Evolutionary conservation across 1,140 invertebrate species (phyloP), one percentile per base, ranked within the genome.

Genomic region (Bombus picipes): DNA sequence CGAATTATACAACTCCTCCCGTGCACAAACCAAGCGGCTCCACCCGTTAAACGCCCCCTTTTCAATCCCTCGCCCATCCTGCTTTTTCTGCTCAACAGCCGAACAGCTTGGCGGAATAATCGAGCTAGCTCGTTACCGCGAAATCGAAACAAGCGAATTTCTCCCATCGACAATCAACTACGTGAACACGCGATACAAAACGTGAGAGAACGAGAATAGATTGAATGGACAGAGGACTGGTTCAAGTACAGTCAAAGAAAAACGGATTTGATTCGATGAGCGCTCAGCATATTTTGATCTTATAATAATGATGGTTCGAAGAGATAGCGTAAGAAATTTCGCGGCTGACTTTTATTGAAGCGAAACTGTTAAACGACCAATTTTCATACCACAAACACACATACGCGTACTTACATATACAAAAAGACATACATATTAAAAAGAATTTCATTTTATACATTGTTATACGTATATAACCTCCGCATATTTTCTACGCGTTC

Each of bases 1-100:
- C 88, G 87, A 92, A 92, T 92, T 92, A 92, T 92, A 87, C 87
- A 86, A 53, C 82, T 88, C 77, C 86, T 76, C 86, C 68, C 25
- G 87, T 81, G 37, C 47, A 73, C 76, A 75, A 66, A 53, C 6
- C 47, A 18, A 53, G 47, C 62, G 65, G n/a, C 71, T 25, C 75
- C 75, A 34, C 68, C 32, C 53, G 43, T 78, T 47, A 57, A 78
- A 66, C 66, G 8, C 68, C 41, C 8, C 53, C 39, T 10, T 62
- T 13, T 12, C 41, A 25, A 53, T 0, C 47, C 47, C 37, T 25
- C 28, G 25, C 37, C 34, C 28, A 43, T 18, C 70, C 53, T 57
- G 53, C 32, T 34, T 47, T 34, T 34, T 28, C 2, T n/a, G 22
- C 76, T 37, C 22, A 41, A 3, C 62, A 43, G 0, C 39, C 57